Evolutionary conservation across 2,797 vertebrate genomes (phyloP).

Genomic region (Acanthis flammea): DNA sequence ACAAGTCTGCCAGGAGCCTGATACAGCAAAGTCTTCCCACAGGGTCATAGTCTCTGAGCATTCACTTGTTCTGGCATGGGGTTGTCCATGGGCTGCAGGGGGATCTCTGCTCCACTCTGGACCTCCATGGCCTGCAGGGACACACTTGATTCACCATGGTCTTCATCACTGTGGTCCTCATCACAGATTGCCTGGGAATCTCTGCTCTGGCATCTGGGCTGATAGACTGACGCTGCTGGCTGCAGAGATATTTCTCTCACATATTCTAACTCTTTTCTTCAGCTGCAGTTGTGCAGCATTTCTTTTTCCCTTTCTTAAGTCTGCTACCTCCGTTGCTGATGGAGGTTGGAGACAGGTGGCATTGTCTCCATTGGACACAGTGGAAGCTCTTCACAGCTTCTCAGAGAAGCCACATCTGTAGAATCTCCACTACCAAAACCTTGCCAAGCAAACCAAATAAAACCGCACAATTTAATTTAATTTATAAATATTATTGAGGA

Average conservation of each 20-base stretch:
- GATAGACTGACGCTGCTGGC: not conserved
- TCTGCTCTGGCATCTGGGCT: not conserved
- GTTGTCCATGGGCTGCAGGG: not conserved
- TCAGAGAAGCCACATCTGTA: not conserved
- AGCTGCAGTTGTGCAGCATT: not conserved
- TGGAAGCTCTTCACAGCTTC: not conserved
- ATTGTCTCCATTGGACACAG: not conserved
- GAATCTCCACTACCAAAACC: not conserved
- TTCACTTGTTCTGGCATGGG: not conserved
- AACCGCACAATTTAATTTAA: not conserved
- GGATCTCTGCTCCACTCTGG: not conserved
- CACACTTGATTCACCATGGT: not conserved
- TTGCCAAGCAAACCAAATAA: not conserved
- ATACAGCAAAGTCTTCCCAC: not conserved
- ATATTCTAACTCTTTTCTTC: not conserved
- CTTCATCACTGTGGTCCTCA: accelerated
- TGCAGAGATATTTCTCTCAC: not conserved
- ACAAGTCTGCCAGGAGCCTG: not conserved
- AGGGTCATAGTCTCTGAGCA: too few species aligned
- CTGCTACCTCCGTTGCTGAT: accelerated
- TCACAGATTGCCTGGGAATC: not conserved
- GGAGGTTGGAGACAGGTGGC: not conserved
- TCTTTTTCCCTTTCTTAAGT: not conserved
- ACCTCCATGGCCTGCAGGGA: too few species aligned
- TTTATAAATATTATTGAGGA: not conserved